A percentile compares a stretch with the other conserved stretches of the same genome.
These are phyloP conservation scores for Agrochola litura DNA, from an alignment of 2,888 invertebrate species.

Conservation along the genomic window DNA sequence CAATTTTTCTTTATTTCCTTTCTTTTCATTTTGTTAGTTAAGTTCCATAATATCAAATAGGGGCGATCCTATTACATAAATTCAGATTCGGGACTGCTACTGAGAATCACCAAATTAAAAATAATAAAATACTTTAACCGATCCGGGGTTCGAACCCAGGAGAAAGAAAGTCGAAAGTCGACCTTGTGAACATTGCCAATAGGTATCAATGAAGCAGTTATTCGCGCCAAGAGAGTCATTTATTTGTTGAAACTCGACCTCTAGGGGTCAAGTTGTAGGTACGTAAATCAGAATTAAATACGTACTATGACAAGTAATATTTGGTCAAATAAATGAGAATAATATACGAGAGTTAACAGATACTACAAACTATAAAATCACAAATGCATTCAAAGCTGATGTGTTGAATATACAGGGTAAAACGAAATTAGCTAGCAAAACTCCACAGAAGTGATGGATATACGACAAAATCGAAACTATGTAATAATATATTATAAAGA, in stretches of 20 bases:
- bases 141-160: not conserved
- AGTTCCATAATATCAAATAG: not conserved
- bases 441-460: too few relatives aligned
- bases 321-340: slow-evolving; percentile 8
- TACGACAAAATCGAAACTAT: too few relatives aligned
- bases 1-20: not conserved
- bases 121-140: not conserved
- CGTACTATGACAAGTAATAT: slow-evolving; percentile 25
- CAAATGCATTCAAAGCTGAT: slow-evolving; percentile 1
- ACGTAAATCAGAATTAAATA: slow-evolving; percentile 51
- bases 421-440: too few relatives aligned
- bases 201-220: slow-evolving; percentile 5
- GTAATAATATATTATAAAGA: too few relatives aligned
- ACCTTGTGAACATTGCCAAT: not conserved
- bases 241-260: slow-evolving; percentile 46
- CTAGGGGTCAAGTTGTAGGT: slow-evolving; percentile 15
- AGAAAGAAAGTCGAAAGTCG: not conserved
- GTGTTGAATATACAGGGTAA: too few relatives aligned
- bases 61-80: not conserved
- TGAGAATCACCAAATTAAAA: not conserved
- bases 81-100: not conserved
- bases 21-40: not conserved
- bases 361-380: not conserved
- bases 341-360: not conserved
- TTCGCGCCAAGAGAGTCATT: slow-evolving; percentile 52